These are phyloP conservation scores for Epinephelus cyanopodus DNA, from an alignment of 2,113 vertebrate species.

Conservation along the genomic window DNA sequence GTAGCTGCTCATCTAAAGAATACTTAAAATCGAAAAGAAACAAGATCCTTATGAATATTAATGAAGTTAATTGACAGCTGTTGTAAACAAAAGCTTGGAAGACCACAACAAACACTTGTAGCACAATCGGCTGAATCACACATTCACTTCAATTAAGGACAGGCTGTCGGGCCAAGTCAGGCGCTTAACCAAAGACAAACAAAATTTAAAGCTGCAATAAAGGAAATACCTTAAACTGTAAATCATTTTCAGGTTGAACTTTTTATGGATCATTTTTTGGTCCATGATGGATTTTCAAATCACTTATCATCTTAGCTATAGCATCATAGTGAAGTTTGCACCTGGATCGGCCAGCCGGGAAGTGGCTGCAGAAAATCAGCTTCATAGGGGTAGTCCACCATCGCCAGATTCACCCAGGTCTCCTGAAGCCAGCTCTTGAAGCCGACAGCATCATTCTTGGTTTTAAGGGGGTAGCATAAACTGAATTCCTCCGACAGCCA, in stretches of 20 bases:
- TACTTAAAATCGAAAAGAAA: conserved; percentile 61
- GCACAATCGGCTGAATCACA: conserved; percentile 47
- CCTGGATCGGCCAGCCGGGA: conserved; percentile 95
- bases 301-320: neutral
- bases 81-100: conserved; percentile 69
- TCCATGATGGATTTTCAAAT: neutral
- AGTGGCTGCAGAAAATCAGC: conserved; percentile 94
- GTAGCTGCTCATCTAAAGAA: conserved; percentile 72
- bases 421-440: conserved; percentile 94
- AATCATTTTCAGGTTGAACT: neutral
- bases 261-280: neutral
- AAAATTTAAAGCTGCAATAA: conserved; percentile 1
- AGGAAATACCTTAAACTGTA: neutral
- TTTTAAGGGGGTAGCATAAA: conserved; percentile 89
- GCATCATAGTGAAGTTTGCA: conserved; percentile 68
- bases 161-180: conserved; percentile 50
- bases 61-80: conserved; percentile 77
- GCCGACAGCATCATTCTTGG: conserved; percentile 63
- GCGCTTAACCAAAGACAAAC: conserved; percentile 48
- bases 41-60: conserved; percentile 78
- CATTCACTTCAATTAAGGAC: conserved; percentile 57
- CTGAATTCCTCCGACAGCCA: conserved; percentile 90
- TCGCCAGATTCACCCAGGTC: conserved; percentile 95
- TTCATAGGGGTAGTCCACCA: conserved; percentile 96
- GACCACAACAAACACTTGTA: conserved; percentile 75